Evolutionary conservation across 2,113 vertebrate genomes (phyloP).

Genomic region (Pluvialis apricaria): DNA sequence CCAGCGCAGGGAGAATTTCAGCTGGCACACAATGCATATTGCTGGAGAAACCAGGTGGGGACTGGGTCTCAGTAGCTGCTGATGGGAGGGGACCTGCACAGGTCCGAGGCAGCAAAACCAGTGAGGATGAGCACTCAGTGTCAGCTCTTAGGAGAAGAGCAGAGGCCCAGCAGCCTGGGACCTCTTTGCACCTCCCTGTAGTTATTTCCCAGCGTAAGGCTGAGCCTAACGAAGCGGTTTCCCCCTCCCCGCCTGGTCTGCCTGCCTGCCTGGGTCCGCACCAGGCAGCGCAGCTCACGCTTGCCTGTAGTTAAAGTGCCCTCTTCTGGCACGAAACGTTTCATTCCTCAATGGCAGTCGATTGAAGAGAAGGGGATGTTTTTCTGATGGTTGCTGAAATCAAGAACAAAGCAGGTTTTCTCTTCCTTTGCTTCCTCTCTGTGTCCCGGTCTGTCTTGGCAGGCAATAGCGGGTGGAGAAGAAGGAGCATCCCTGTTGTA

Average conservation of each 20-base stretch:
- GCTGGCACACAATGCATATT: neutral
- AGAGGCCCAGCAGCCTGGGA: neutral
- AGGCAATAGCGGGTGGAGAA: rapidly evolving
- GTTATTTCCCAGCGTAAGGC: neutral
- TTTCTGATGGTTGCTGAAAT: neutral
- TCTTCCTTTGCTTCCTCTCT: neutral
- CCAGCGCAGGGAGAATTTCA: neutral
- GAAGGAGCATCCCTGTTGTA: neutral
- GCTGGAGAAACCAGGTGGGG: neutral
- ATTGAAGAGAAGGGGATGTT: neutral
- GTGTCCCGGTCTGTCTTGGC: neutral
- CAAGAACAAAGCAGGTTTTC: neutral
- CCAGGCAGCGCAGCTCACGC: neutral
- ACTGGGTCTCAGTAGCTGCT: neutral
- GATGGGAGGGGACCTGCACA: neutral
- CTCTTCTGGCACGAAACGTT: conserved; percentile 70
- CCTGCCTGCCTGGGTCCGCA: neutral
- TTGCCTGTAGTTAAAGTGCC: conserved; percentile 77
- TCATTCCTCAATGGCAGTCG: neutral
- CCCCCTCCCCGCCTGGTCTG: neutral
- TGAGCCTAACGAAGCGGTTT: neutral
- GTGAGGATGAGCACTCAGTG: neutral
- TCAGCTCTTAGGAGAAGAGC: neutral
- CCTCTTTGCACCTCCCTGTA: neutral
- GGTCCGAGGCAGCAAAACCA: neutral